phyloP scores from a whole-genome alignment of 2,113 vertebrate species.

The Eubucco bourcierii region DNA sequence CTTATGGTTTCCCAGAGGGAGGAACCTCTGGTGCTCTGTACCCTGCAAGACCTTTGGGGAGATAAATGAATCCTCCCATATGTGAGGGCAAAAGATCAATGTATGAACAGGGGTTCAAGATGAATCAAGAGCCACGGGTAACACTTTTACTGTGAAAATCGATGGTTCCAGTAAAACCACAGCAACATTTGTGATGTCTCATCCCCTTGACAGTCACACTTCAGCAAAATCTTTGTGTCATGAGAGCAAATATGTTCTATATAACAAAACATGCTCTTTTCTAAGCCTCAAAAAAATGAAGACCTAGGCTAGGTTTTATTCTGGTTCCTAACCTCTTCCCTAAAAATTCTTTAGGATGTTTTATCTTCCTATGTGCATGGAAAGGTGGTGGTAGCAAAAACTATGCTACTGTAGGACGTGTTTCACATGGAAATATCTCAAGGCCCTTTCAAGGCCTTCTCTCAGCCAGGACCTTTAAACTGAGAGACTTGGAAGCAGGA shows the following conservation, averaged over 20 bases:
- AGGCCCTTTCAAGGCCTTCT: background rate
- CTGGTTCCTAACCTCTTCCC: background rate
- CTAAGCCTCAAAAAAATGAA: background rate
- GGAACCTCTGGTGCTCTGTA: background rate
- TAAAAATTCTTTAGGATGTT: background rate
- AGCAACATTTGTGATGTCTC: background rate
- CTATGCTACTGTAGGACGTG: background rate
- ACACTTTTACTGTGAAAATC: background rate
- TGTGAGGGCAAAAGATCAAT: background rate
- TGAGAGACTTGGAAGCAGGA: background rate
- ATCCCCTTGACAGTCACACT: background rate
- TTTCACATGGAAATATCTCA: background rate
- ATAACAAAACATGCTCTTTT: background rate
- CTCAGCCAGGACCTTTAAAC: background rate
- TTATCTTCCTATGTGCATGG: rapidly evolving
- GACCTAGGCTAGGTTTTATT: background rate
- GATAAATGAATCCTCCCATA: background rate
- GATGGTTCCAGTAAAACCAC: rapidly evolving
- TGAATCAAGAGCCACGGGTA: background rate
- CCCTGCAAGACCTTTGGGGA: background rate
- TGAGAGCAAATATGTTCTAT: background rate
- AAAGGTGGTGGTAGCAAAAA: background rate
- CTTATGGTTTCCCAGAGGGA: background rate
- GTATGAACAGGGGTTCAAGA: background rate
- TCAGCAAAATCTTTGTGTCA: background rate